Conservation (phyloP, 2,888 invertebrate genomes). For the Axea sp. region DNA sequence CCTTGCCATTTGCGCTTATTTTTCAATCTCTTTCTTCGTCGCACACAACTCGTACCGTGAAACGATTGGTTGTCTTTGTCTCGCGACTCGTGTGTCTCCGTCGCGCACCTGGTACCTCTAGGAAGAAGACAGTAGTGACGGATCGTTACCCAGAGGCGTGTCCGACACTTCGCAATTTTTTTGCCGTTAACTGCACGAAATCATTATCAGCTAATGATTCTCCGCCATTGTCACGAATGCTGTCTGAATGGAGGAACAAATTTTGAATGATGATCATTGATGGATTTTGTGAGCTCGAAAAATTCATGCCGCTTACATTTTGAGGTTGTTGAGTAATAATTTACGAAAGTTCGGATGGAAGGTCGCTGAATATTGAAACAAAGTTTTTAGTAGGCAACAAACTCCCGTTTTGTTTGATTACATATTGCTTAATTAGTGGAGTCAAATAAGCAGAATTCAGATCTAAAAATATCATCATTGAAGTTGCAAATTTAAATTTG, state of each 20-base stretch:
- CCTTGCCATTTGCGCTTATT: slow-evolving; percentile 57
- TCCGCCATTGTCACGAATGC: slow-evolving; percentile 38
- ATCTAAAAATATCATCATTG: too few species aligned
- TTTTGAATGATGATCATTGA: slow-evolving; percentile 40
- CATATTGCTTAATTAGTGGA: too few species aligned
- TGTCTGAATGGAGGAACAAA: slow-evolving; percentile 18
- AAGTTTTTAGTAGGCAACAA: too few species aligned
- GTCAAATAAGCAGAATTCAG: too few species aligned
- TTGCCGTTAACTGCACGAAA: slow-evolving; percentile 57
- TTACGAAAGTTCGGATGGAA: too few species aligned
- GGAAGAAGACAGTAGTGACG: slow-evolving; percentile 66
- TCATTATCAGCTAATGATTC: slow-evolving; percentile 62
- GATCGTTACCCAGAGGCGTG: slow-evolving; percentile 70
- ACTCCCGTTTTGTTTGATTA: too few species aligned
- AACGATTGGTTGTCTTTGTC: slow-evolving; percentile 4
- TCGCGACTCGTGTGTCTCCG: slow-evolving; percentile 14
- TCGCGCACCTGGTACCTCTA: slow-evolving; percentile 54
- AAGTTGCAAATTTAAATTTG: too few species aligned
- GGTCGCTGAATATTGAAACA: too few species aligned
- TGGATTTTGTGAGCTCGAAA: slow-evolving; percentile 14
- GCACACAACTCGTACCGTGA: slow-evolving; percentile 43
- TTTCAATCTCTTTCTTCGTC: slow-evolving; percentile 67
- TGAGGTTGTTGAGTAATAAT: not conserved
- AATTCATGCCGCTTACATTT: not conserved
- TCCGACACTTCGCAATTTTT: slow-evolving; percentile 60